Evolutionary conservation across 2,797 vertebrate genomes (phyloP).

Genomic region (Sebastes oblongus): DNA sequence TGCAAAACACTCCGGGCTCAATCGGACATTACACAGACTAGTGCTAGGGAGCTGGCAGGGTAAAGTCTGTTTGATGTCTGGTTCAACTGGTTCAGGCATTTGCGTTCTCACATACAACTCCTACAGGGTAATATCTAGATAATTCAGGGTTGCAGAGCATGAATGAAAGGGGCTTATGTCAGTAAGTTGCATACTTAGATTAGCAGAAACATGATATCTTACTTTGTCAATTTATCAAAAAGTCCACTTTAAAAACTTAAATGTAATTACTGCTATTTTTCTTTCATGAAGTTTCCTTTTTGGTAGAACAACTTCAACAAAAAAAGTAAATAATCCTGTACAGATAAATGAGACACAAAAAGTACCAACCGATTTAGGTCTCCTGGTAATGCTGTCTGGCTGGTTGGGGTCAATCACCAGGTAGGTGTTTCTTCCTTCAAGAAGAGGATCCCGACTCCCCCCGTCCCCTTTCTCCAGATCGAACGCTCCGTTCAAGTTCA

Average conservation of each 20-base stretch:
- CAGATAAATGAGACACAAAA: background rate
- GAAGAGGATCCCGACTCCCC: conserved; percentile 70
- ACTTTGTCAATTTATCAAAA: background rate
- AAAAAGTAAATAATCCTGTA: background rate
- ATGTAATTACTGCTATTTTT: background rate
- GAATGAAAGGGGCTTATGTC: background rate
- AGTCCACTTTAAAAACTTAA: background rate
- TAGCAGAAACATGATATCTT: background rate
- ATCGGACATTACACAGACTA: background rate
- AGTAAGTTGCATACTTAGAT: background rate
- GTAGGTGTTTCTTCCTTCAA: conserved; percentile 75
- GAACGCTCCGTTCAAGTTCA: conserved; percentile 72
- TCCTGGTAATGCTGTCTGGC: background rate
- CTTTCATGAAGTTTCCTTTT: background rate
- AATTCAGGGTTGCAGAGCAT: background rate
- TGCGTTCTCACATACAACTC: background rate
- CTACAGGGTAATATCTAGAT: background rate
- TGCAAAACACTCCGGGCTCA: background rate
- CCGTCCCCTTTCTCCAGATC: conserved; percentile 75
- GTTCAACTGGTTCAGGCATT: background rate
- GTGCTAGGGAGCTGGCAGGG: background rate
- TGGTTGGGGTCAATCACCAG: conserved; percentile 80
- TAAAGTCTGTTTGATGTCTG: background rate
- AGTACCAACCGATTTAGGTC: conserved; percentile 37
- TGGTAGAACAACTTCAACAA: background rate